Evolutionary conservation across 1,140 invertebrate species (phyloP).

Genomic region (Drosophila grimshawi): DNA sequence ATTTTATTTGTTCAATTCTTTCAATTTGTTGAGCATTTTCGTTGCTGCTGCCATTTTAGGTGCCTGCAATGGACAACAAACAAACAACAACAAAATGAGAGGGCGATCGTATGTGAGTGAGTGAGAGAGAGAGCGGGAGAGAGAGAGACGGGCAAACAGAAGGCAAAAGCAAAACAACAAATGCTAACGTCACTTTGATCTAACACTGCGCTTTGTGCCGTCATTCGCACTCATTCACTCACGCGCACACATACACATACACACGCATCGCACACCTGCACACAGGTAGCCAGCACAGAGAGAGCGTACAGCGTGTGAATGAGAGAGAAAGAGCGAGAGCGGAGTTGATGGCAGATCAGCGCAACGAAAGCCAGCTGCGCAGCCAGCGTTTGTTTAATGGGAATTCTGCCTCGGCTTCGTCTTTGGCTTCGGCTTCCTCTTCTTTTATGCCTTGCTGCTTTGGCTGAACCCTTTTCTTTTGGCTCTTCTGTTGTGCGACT

Average conservation of each 20-base stretch:
- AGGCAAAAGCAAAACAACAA: slow-evolving; percentile 44
- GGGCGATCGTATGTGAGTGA: neutral
- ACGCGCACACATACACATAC: slow-evolving; percentile 42
- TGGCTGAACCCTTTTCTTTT: slow-evolving; percentile 66
- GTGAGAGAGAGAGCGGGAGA: slow-evolving; percentile 20
- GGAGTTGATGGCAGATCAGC: slow-evolving; percentile 3
- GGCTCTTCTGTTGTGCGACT: slow-evolving; percentile 47
- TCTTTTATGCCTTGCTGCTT: slow-evolving; percentile 23
- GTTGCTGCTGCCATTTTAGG: slow-evolving; percentile 26
- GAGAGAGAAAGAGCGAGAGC: slow-evolving; percentile 16
- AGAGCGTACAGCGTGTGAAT: slow-evolving; percentile 15
- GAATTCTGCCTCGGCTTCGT: slow-evolving; percentile 37
- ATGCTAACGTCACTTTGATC: slow-evolving; percentile 58
- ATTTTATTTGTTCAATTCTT: slow-evolving; percentile 39
- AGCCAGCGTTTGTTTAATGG: slow-evolving; percentile 45
- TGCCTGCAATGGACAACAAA: slow-evolving; percentile 36
- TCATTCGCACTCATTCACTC: slow-evolving; percentile 50
- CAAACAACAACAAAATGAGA: slow-evolving; percentile 22
- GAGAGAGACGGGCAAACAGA: slow-evolving; percentile 19
- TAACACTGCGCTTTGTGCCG: slow-evolving; percentile 62
- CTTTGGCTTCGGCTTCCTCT: slow-evolving; percentile 36
- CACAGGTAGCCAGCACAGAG: slow-evolving; percentile 54
- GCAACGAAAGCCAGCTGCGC: slow-evolving; percentile 17
- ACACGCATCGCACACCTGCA: slow-evolving; percentile 72
- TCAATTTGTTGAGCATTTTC: slow-evolving; percentile 47